Base-by-base conservation (phyloP, 2,888 invertebrate species). In the Lagria hirta region DNA sequence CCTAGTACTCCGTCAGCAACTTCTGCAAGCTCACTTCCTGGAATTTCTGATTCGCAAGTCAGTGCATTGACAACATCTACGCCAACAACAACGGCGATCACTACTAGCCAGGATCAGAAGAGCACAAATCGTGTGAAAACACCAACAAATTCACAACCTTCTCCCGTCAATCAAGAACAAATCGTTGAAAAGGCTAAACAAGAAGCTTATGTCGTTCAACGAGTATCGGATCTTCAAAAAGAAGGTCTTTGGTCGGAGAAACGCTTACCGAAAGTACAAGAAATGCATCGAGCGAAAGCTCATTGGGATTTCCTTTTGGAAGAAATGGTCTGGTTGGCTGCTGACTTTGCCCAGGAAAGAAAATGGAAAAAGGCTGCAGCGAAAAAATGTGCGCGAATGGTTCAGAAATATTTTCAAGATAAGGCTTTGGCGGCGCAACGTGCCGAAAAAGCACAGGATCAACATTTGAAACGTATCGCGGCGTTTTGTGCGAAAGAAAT, bases 281-380 rank as follows among this genome's bases (percentile, higher is more conserved):
- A 94, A 73, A 92, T 94, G 57, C 81, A 86, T 47, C 79, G 97
- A 51, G 78, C 83, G 35, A 98, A 97, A 75, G 87, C 92, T 15
- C 98, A 99, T 72, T 98, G 98, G 97, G 99, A 99, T 73, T 98
- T 95, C 73, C 75, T 99, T 51, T 75, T 99, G 23, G 98, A 99
- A 73, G 99, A 99, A 75, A 96, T 97, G 94, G 88, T 88, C 21
- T 99, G 99, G 99, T 77, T 99, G 55, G 92, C 96, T 20, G 89
- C 93, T 21, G 98, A 99, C 74, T 99, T 99, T 74, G 90, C 90
- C 15, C 92, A 95, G 70, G 99, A 99, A 73, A 81, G 97, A 50
- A 96, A 95, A 70, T 96, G 95, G 94, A 99, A 99, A 68, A 93
- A 93, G 70, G 88, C 90, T 45, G 91, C 93, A 3, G 94, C 96